phyloP scores from a whole-genome alignment of 2,888 invertebrate genomes.

The Junonia oenone region DNA sequence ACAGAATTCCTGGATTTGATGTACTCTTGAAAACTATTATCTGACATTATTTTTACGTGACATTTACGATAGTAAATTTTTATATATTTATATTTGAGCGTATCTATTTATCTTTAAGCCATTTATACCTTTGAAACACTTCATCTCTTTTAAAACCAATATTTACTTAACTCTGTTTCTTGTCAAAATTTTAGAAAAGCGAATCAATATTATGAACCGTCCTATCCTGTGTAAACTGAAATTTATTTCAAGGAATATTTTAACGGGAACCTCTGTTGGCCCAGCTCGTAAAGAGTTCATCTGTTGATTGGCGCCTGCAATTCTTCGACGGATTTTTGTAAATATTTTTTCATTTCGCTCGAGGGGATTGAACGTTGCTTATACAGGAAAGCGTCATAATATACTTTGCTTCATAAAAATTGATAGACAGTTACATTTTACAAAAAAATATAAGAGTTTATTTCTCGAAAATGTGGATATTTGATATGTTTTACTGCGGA shows the following conservation, averaged over 20 bases:
- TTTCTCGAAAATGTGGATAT: too few species aligned
- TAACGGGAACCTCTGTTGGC: constrained; percentile 5
- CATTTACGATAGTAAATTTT: too few species aligned
- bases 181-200: neutral
- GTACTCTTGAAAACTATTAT: too few species aligned
- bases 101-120: too few species aligned
- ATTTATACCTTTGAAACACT: too few species aligned
- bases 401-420: neutral
- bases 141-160: too few species aligned
- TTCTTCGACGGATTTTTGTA: constrained; percentile 13
- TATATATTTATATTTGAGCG: too few species aligned
- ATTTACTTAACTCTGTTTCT: neutral
- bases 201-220: constrained; percentile 18
- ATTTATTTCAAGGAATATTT: constrained; percentile 18
- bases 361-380: neutral
- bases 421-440: neutral
- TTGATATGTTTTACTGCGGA: too few species aligned
- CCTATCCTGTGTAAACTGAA: constrained; percentile 13
- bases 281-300: constrained; percentile 23
- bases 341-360: constrained; percentile 11
- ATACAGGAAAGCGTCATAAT: neutral
- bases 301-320: constrained; percentile 26
- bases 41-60: too few species aligned
- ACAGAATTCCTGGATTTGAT: too few species aligned
- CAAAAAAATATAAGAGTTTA: too few species aligned